phyloP scores from a whole-genome alignment of 2,888 invertebrate species.

The Caenorhabditis plicata region DNA sequence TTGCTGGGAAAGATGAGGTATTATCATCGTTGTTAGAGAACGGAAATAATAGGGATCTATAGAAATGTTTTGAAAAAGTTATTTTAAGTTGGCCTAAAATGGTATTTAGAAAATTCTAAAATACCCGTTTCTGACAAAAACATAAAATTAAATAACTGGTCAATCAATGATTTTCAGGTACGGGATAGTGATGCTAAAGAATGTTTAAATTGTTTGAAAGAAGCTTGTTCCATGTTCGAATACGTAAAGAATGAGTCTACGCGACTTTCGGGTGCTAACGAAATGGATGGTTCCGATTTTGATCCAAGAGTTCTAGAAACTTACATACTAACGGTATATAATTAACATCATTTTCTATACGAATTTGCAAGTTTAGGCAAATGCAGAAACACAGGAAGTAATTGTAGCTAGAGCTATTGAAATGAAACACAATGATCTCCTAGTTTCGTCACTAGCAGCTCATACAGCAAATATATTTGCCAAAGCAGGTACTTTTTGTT shows the following conservation, averaged over 20 bases:
- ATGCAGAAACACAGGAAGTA: slow-evolving; percentile 75
- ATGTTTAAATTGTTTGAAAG: slow-evolving; percentile 72
- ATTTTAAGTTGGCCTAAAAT: no score
- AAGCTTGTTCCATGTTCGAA: slow-evolving; percentile 73
- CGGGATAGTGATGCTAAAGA: slow-evolving; percentile 73
- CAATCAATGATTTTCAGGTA: no score
- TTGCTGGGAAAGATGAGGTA: slow-evolving; percentile 72
- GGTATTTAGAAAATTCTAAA: no score
- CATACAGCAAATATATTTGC: slow-evolving; percentile 73
- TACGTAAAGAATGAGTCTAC: slow-evolving; percentile 53
- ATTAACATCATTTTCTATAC: not conserved
- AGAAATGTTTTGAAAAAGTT: no score
- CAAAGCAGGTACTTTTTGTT: slow-evolving; percentile 67
- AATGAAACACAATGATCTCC: slow-evolving; percentile 71
- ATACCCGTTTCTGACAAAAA: no score
- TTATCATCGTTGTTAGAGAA: no score
- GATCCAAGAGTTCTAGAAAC: slow-evolving; percentile 72
- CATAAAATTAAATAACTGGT: no score
- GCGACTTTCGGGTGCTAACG: slow-evolving; percentile 42
- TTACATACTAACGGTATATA: slow-evolving; percentile 67
- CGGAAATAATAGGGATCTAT: no score
- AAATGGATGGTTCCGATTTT: slow-evolving; percentile 70
- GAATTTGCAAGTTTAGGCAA: no score
- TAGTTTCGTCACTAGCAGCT: slow-evolving; percentile 73
- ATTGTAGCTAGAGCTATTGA: slow-evolving; percentile 74